phyloP scores from a whole-genome alignment of 2,888 invertebrate genomes.

The Drosophila ustulata region DNA sequence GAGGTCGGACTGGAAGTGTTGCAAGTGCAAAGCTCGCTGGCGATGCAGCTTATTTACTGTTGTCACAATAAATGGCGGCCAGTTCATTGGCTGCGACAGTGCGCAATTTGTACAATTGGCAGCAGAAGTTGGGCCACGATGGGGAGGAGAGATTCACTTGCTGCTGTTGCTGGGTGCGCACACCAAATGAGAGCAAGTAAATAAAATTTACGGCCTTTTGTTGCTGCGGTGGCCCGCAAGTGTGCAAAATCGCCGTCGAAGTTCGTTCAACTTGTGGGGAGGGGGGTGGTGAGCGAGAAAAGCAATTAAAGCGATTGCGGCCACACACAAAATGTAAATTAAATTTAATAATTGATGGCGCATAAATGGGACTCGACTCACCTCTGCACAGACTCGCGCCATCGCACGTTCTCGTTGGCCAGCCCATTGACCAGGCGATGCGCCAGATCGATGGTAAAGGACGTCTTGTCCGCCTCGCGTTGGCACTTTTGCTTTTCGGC shows the following conservation, averaged over 20 bases:
- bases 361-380: constrained; percentile 67
- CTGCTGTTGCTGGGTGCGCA: constrained; percentile 9
- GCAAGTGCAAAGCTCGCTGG: constrained; percentile 50
- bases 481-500: constrained; percentile 96
- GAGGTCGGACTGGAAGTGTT: constrained; percentile 19
- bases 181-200: constrained; percentile 70
- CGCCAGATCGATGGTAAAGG: constrained; percentile 95
- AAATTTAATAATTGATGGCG: constrained; percentile 79
- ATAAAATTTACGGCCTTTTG: constrained; percentile 77
- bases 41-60: constrained; percentile 57
- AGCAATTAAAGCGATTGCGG: constrained; percentile 75
- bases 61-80: constrained; percentile 55
- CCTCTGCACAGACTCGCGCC: constrained; percentile 84
- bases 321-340: constrained; percentile 74
- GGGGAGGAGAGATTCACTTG: constrained; percentile 25
- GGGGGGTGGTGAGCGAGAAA: constrained; percentile 35
- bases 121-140: constrained; percentile 11
- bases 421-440: constrained; percentile 96
- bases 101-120: constrained; percentile 60
- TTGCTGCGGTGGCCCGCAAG: constrained; percentile 68
- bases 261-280: constrained; percentile 55
- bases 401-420: constrained; percentile 92
- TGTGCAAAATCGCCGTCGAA: constrained; percentile 42
- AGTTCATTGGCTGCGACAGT: constrained; percentile 68
- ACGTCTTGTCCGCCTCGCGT: constrained; percentile 96